Conservation (phyloP, 1,140 invertebrate genomes). For the Tetramorium alpestre region DNA sequence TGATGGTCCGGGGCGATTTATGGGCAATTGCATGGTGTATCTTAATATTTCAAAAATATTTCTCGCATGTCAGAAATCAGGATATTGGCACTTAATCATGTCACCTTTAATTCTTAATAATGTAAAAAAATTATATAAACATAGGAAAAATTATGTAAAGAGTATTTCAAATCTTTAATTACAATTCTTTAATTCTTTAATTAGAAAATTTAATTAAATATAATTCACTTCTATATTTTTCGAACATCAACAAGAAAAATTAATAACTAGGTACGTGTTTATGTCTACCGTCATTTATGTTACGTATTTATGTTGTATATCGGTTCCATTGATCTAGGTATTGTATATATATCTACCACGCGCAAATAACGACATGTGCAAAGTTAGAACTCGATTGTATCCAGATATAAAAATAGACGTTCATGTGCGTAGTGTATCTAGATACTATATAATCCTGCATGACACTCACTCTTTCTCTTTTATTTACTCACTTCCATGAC, state of each 20-base stretch:
- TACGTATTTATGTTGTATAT: background rate
- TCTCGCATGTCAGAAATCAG: background rate
- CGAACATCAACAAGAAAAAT: background rate
- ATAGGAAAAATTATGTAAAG: background rate
- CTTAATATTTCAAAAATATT: conserved; percentile 29
- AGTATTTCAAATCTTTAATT: background rate
- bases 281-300: background rate
- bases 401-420: conserved; percentile 38
- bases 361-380: conserved; percentile 14
- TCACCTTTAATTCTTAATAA: background rate
- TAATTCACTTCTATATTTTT: background rate
- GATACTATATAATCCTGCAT: background rate
- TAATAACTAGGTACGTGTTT: background rate
- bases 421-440: conserved; percentile 8
- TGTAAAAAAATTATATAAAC: background rate
- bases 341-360: conserved; percentile 17
- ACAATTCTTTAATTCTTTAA: background rate
- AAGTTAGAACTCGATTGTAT: conserved; percentile 33
- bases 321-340: background rate
- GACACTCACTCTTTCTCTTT: conserved; percentile 25
- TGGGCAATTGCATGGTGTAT: background rate
- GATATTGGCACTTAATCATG: background rate
- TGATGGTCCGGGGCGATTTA: conserved; percentile 35
- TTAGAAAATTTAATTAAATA: background rate
- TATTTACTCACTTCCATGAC: conserved; percentile 37